Base-by-base conservation (phyloP, 2,888 invertebrate species). In the Alitta virens region DNA sequence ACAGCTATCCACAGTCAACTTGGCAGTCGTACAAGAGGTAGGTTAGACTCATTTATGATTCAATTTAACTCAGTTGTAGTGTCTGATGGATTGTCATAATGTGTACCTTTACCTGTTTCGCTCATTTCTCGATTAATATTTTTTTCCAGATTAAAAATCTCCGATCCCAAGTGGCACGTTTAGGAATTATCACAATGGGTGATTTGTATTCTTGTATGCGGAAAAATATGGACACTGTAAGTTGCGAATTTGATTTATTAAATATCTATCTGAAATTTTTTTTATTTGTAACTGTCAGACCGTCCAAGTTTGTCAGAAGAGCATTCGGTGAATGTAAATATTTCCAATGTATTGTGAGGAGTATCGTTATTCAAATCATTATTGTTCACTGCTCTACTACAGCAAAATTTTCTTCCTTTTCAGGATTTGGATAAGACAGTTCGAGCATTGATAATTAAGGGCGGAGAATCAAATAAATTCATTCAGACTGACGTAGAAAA, bases 401-500 rank as follows among this genome's bases (percentile, higher is more conserved):
- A n/a, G n/a, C n/a, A n/a, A n/a, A n/a, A n/a, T n/a, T n/a, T n/a
- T n/a, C n/a, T n/a, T n/a, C n/a, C n/a, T n/a, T 63, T 70, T 49
- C 83, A 91, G 84, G 95, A 96, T 82, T 84, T 94, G 59, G 96
- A 97, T 75, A 91, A 92, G 77, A 86, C 94, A 56, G 89, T 90
- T 0, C 87, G 86, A 24, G 89, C 91, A 12, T 83, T 97, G 62
- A 85, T 97, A 33, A 90, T 91, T 71, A 89, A 95, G 65, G 91
- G 92, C 56, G 94, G 94, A 0, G 97, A 98, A 77, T 95, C 94
- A 7, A 96, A 95, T 83, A 89, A 73, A 14, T 82, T 98, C 79
- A 86, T 98, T 56, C 86, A 95, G 24, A 91, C 91, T 40, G 97
- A 97, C 82, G 92, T 94, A 2, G 89, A 90, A 62, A 85, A 86